These are phyloP conservation scores for Heliconius sara DNA, from an alignment of 2,888 invertebrate species.

Conservation along the genomic window DNA sequence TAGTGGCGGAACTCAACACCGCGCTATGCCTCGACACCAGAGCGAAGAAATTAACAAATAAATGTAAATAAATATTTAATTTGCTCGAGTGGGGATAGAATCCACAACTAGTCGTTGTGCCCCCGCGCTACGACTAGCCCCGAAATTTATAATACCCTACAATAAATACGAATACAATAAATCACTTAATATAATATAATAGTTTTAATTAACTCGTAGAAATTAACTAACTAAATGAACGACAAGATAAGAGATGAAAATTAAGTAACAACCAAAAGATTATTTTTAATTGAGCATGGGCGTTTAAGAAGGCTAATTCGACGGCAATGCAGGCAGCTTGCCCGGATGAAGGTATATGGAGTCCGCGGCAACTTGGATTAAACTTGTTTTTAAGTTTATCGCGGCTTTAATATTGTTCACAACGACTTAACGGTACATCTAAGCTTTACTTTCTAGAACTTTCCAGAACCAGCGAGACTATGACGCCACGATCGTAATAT, in stretches of 20 bases:
- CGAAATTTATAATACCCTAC: not conserved
- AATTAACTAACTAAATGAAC: not conserved
- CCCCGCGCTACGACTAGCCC: too few species aligned
- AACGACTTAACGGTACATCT: slow-evolving; percentile 73
- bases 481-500: slow-evolving; percentile 44
- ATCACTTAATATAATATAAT: too few species aligned
- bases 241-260: not conserved
- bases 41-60: too few species aligned
- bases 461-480: slow-evolving; percentile 51
- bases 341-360: slow-evolving; percentile 62
- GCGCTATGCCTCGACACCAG: too few species aligned
- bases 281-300: slow-evolving; percentile 45
- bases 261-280: not conserved
- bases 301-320: slow-evolving; percentile 67
- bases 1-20: too few species aligned
- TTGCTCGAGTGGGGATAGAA: too few species aligned
- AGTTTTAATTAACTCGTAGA: not conserved
- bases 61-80: too few species aligned
- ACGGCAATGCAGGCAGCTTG: slow-evolving; percentile 70
- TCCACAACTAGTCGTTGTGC: too few species aligned
- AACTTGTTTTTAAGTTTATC: slow-evolving; percentile 83
- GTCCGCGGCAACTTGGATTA: slow-evolving; percentile 76
- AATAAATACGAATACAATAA: not conserved
- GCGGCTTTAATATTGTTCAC: slow-evolving; percentile 80
- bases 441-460: slow-evolving; percentile 64